Percentiles rank a stretch among this genome's conserved stretches.
Conservation (phyloP, 2,113 vertebrate species). For the Malurus alboscapulatus region DNA sequence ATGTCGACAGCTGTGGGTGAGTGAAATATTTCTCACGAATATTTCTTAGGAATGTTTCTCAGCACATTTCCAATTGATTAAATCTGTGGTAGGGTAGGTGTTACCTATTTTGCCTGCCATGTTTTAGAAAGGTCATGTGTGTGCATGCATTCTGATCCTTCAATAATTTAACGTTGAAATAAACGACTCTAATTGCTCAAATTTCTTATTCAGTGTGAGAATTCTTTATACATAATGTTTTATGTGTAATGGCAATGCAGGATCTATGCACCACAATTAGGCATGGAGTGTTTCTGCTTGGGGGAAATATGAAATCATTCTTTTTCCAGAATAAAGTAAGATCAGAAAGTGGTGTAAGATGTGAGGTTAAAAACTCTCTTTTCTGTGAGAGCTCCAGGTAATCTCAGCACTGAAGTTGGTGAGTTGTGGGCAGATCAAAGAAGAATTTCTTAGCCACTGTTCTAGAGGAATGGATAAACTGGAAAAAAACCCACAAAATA, state of each 20-base stretch:
- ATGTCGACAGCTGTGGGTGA: constrained; percentile 71
- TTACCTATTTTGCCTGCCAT: background rate
- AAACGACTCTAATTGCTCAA: background rate
- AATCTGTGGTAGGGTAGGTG: background rate
- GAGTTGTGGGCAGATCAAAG: background rate
- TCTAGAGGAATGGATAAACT: background rate
- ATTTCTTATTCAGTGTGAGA: background rate
- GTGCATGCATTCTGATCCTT: background rate
- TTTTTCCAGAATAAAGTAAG: background rate
- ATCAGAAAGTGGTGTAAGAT: background rate
- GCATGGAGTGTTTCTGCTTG: background rate
- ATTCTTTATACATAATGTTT: background rate
- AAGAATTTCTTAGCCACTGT: background rate
- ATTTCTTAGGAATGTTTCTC: background rate
- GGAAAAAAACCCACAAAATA: background rate
- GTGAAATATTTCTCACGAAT: background rate
- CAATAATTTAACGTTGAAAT: background rate
- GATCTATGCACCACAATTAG: background rate
- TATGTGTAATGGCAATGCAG: background rate
- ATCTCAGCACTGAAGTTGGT: background rate
- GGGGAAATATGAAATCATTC: background rate
- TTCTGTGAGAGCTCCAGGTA: background rate
- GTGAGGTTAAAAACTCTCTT: background rate
- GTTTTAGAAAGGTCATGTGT: background rate
- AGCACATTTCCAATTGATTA: background rate